Evolutionary conservation across 2,797 vertebrate species (phyloP), one percentile per base, ranked within the genome.

Genomic region (Nothura maculosa): DNA sequence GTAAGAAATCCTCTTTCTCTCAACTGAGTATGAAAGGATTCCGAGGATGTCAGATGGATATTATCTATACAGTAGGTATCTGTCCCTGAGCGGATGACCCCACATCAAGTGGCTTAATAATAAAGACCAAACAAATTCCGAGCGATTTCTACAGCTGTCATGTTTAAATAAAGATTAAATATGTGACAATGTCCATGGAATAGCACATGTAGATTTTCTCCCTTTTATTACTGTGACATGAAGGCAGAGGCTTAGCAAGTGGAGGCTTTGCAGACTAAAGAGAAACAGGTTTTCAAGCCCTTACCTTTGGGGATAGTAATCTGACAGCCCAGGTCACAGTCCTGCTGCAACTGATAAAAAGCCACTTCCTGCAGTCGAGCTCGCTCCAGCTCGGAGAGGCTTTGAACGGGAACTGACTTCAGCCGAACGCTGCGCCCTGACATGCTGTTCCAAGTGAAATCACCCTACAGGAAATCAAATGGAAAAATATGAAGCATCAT

Each of bases 301-400:
- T 95, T 98, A 99, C 99, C 99, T 99, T 99, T 99, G 81, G 99
- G 99, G 94, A 99, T 99, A 97, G 98, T 98, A 98, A 99, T 98
- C 97, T 99, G 99, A 98, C 99, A 99, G 89, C 98, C 98, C 93
- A 99, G 97, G 97, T 99, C 98, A 67, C 98, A 98, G 97, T 99
- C 99, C 97, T 98, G 98, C 94, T 99, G 98, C 92, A 99, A 94
- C 90, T 99, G 98, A 97, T 97, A 98, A 97, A 98, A 99, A 94
- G 99, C 99, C 93, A 99, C 99, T 91, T 99, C 99, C 98, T 99
- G 99, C 38, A 99, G 98, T 34, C 98, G 98, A 83, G 98, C 98
- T 64, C 99, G 98, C 97, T 99, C 99, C 98, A 99, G 94, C 97
- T 99, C 99, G 0, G 99, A 99, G 89, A 99, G 98, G 95, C 99